Evolutionary conservation across 2,888 invertebrate genomes (phyloP), one percentile per base, ranked within the genome.

Genomic region (Trypoxylon attenuatum): DNA sequence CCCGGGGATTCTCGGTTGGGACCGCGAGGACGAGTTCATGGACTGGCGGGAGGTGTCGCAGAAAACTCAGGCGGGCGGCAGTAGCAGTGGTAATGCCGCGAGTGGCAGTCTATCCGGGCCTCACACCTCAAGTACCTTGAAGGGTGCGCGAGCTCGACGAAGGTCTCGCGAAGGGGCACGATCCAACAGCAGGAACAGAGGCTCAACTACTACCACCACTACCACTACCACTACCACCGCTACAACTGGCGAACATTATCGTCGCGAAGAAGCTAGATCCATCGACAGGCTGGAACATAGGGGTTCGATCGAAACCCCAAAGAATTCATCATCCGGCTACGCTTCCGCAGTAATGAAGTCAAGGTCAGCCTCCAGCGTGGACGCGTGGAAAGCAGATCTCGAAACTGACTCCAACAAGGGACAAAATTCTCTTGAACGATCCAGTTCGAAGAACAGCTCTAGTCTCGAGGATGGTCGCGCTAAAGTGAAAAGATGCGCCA

Each of bases 11-110:
- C 81, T 87, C 76, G 84, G 85, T 74, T 86, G 87, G 85, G 86
- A 87, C 79, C 83, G 85, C 78, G 86, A 85, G 84, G 84, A 84
- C 81, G 85, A 86, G 81, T 84, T 84, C 73, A 86, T 86, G 86
- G 86, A 86, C 69, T 86, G 86, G 86, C 84, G 85, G 71, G 85
- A 85, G 63, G 75, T 71, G 53, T 73, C 75, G 43, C 69, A 74
- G 47, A 80, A 78, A 60, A 69, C 72, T 13, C 66, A 71, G 61
- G 51, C 64, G 27, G 68, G 66, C 51, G 56, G 67, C 25, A 23
- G 63, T 60, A 49, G 53, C 29, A 27, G 27, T 29, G 50, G 68
- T 19, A 47, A 51, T 10, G 13, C n/a, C 33, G 10, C 33, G n/a
- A 13, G n/a, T 10, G n/a, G 8, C 38, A 63, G 52, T 45, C 46